These are phyloP conservation scores for Cricetomys ansorgei DNA, from an alignment of 2,113 vertebrate genomes.

Conservation along the genomic window DNA sequence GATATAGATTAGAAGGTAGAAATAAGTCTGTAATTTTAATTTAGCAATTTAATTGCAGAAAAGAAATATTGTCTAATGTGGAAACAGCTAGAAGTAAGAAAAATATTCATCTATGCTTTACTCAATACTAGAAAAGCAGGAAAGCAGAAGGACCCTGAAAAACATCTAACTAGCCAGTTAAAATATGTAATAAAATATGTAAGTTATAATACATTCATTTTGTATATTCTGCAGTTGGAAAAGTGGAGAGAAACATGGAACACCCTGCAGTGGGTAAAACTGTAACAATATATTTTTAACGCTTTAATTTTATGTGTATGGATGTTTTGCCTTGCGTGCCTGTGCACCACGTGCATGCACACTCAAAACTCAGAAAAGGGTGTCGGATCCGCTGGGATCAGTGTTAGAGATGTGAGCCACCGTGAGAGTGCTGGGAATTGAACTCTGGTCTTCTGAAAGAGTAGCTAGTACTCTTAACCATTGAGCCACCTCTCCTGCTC, in stretches of 20 bases:
- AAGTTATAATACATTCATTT: constrained; percentile 11
- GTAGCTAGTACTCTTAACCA: not conserved
- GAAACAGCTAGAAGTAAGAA: constrained; percentile 50
- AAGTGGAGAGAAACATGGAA: not conserved
- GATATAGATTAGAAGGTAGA: not conserved
- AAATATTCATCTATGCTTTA: constrained; percentile 15
- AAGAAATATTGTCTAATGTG: constrained; percentile 32
- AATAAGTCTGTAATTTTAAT: constrained; percentile 17
- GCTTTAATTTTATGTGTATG: not conserved
- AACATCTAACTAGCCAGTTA: constrained; percentile 45
- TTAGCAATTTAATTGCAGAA: constrained; percentile 35
- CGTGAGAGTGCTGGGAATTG: not conserved
- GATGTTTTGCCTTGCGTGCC: not conserved
- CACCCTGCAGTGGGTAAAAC: not conserved
- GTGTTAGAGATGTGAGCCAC: not conserved
- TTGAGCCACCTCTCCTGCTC: not conserved
- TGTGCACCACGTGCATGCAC: not conserved
- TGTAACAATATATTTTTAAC: not conserved
- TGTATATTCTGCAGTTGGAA: constrained; percentile 31
- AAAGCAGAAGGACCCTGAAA: not conserved
- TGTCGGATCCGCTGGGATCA: not conserved
- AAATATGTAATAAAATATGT: constrained; percentile 4
- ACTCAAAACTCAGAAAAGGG: not conserved
- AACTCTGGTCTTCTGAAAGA: not conserved
- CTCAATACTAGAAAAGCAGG: not conserved